Evolutionary conservation across 2,113 vertebrate genomes (phyloP).

Genomic region (Thunnus maccoyii): DNA sequence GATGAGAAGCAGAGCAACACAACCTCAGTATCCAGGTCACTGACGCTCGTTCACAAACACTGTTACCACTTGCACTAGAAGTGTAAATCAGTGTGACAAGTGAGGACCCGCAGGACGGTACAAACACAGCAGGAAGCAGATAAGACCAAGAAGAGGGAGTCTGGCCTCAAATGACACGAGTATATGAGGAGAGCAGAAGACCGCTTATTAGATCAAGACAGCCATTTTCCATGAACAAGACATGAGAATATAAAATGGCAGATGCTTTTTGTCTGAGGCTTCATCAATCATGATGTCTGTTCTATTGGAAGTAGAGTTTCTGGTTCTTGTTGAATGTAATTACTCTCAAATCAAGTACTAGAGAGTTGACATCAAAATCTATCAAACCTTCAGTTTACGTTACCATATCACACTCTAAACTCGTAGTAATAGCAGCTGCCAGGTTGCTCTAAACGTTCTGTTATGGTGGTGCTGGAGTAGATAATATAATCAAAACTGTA

Average conservation of each 20-base stretch:
- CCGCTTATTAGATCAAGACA: neutral
- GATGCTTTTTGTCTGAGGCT: neutral
- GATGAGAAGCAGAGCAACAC: conserved; percentile 40
- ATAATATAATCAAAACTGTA: too few species aligned
- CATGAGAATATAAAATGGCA: conserved; percentile 3
- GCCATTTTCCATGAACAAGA: neutral
- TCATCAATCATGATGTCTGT: neutral
- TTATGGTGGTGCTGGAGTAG: too few species aligned
- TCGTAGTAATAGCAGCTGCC: too few species aligned
- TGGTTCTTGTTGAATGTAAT: neutral
- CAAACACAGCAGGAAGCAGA: conserved; percentile 55
- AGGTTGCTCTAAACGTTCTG: too few species aligned
- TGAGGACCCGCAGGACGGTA: conserved; percentile 52
- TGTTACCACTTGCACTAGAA: conserved; percentile 37
- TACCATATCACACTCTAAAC: too few species aligned
- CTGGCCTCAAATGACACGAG: conserved; percentile 13
- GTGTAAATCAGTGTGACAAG: conserved; percentile 64
- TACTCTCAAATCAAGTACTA: neutral
- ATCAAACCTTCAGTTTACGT: neutral
- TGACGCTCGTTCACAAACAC: conserved; percentile 34
- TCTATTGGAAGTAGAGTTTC: neutral
- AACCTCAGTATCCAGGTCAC: conserved; percentile 54
- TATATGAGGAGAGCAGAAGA: neutral
- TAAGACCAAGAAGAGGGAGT: conserved; percentile 24
- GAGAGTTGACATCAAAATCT: neutral